Base-by-base conservation (phyloP, 2,888 invertebrate genomes). In the Orchestes rusci region DNA sequence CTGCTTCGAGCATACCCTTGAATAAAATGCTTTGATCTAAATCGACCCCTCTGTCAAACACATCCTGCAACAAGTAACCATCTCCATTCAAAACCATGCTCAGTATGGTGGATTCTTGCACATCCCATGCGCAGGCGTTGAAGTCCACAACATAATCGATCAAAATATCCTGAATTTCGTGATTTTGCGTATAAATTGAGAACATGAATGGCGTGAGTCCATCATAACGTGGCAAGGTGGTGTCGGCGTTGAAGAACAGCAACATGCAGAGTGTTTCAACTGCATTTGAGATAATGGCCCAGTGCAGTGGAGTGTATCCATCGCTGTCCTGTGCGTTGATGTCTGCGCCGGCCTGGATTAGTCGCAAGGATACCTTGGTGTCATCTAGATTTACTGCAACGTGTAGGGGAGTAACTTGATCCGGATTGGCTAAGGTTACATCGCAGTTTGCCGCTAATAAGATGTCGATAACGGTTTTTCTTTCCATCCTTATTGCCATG, bases 161-260 rank as follows among this genome's bases (percentile, higher is more conserved):
- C 39, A 62, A 47, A 29, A 43, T 44, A 3, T 45, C 38, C 38
- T 56, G 56, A 10, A 61, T 47, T 35, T 45, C 48, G 8, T 39
- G 13, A 44, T 51, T 37, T 2, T 48, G 48, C 3, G 15, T 4
- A 20, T 52, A 48, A 16, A 60, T 17, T 2, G 59, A 54, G 32
- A 53, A 51, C 56, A 59, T 57, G 32, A 61, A 59, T 8, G 61
- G 59, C 10, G 57, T 59, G 12, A 55, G 39, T 43, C 50, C 37
- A 35, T 53, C 49, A 15, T 47, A 50, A 18, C 53, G 48, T 13
- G 27, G 28, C 13, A 53, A 38, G 18, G 55, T 55, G 2, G 56
- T 50, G 49, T 62, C 61, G 8, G 61, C 60, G 44, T 53, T 51
- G 35, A 58, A 59, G 50, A 55, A 61, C 3, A 63, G 46, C 18